Conservation (phyloP, 1,140 invertebrate species). For the Antheraea mylitta region DNA sequence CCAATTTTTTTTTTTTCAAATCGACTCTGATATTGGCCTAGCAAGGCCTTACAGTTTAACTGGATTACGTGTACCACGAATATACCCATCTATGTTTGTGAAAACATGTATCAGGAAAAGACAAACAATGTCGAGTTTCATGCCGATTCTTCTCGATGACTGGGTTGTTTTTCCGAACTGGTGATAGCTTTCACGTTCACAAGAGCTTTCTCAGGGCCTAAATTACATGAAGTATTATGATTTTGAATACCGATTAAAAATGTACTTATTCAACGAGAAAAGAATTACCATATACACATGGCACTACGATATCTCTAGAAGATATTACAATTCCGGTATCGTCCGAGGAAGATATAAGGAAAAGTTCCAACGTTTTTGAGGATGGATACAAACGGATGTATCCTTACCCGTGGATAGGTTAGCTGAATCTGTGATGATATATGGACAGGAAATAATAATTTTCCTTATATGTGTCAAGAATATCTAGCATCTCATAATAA, state of each 20-base stretch:
- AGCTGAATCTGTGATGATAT: slow-evolving; percentile 21
- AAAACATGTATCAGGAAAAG: no score
- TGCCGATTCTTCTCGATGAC: no score
- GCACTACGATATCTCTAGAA: slow-evolving; percentile 5
- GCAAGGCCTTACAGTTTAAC: no score
- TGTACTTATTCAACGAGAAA: background rate
- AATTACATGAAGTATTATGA: no score
- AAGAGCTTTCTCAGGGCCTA: no score
- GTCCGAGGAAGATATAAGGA: slow-evolving; percentile 46
- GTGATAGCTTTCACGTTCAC: no score
- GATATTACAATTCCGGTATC: slow-evolving; percentile 40
- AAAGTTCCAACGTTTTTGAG: slow-evolving; percentile 20
- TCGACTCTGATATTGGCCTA: no score
- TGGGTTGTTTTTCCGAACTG: no score
- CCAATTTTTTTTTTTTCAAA: no score
- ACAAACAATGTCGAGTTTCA: no score
- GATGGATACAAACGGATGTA: background rate
- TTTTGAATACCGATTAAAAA: background rate
- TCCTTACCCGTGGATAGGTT: background rate
- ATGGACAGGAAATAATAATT: slow-evolving; percentile 18
- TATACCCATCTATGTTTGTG: no score
- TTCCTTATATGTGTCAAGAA: slow-evolving; percentile 22
- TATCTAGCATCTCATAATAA: background rate
- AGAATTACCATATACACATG: background rate
- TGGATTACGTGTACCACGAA: no score